Evolutionary conservation across 2,888 invertebrate species (phyloP).

Genomic region (Andrena haemorrhoa): DNA sequence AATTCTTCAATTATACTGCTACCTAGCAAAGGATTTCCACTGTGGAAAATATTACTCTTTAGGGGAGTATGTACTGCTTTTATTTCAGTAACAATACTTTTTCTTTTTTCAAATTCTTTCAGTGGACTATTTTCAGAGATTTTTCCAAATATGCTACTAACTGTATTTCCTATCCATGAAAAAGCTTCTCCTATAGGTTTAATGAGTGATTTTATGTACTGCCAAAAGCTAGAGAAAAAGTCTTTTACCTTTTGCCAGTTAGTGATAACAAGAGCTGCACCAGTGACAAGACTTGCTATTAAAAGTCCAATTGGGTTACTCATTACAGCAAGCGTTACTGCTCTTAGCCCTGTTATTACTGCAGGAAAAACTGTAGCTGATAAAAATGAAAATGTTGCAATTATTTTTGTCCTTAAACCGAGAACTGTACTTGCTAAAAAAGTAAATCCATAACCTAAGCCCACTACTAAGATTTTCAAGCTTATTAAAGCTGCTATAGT

Average conservation of each 20-base stretch:
- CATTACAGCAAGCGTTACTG: background rate
- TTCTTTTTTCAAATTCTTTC: slow-evolving; percentile 1
- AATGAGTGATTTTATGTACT: slow-evolving; percentile 1
- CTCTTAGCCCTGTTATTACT: background rate
- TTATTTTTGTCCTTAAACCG: background rate
- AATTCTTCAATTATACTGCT: background rate
- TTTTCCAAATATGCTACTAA: background rate
- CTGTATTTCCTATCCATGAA: background rate
- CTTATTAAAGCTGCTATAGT: background rate
- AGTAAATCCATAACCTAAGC: background rate
- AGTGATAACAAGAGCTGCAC: background rate
- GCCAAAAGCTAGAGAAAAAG: background rate
- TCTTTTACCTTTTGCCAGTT: background rate
- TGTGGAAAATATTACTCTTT: background rate
- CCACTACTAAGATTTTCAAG: background rate
- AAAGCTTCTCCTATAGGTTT: background rate
- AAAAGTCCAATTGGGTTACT: background rate
- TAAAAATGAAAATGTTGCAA: background rate
- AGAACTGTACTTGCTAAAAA: background rate
- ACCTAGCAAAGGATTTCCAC: background rate
- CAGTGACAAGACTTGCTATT: background rate
- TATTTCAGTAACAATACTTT: background rate
- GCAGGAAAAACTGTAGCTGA: slow-evolving; percentile 1
- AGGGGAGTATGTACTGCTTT: background rate
- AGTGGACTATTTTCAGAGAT: background rate